These are phyloP conservation scores for Sebastolobus alascanus DNA, from an alignment of 2,797 vertebrate genomes.

Conservation along the genomic window DNA sequence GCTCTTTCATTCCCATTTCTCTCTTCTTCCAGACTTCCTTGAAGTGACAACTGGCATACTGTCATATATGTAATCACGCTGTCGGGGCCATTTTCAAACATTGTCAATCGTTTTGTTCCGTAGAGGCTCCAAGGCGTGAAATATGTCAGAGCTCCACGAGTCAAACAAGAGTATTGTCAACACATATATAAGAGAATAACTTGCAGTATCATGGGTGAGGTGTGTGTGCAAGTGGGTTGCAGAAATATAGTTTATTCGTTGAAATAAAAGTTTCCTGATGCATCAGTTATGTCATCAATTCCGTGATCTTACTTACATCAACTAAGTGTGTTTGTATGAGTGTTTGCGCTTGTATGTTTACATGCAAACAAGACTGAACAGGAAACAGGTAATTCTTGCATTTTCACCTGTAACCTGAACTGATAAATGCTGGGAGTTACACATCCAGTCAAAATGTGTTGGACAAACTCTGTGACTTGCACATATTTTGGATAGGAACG, in stretches of 20 bases:
- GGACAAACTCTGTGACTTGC: slow-evolving; percentile 13
- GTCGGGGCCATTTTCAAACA: slow-evolving; percentile 77
- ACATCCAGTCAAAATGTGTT: background rate
- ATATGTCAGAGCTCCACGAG: slow-evolving; percentile 28
- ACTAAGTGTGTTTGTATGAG: background rate
- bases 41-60: slow-evolving; percentile 44
- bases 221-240: slow-evolving; percentile 10
- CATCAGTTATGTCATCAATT: background rate
- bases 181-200: slow-evolving; percentile 35
- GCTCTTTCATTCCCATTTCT: background rate
- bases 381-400: background rate
- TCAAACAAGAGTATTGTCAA: slow-evolving; percentile 46
- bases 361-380: background rate
- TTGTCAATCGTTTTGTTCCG: slow-evolving; percentile 63
- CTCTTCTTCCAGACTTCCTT: slow-evolving; percentile 11
- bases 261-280: slow-evolving; percentile 3
- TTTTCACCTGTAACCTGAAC: slow-evolving; percentile 8
- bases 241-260: background rate
- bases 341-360: background rate
- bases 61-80: slow-evolving; percentile 62
- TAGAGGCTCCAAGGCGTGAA: slow-evolving; percentile 49
- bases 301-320: background rate
- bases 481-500: background rate
- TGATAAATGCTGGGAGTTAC: background rate
- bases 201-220: background rate